Evolutionary conservation across 1,140 invertebrate genomes (phyloP).

Genomic region (Zaprionus taronus): DNA sequence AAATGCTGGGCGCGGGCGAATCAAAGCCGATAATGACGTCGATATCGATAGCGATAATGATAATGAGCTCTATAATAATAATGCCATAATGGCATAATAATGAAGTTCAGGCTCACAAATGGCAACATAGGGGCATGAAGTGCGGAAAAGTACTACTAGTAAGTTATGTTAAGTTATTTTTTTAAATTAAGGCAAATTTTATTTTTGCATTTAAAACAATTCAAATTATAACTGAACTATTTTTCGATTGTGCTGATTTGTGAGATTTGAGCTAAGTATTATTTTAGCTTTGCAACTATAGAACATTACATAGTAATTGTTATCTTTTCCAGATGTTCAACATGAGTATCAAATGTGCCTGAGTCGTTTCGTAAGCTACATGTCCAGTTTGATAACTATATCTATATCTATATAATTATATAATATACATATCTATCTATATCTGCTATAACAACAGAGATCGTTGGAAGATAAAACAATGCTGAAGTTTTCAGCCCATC

Average conservation of each 20-base stretch:
- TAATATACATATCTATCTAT: no score
- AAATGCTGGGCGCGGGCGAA: constrained; percentile 41
- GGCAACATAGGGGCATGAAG: constrained; percentile 5
- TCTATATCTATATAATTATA: no score
- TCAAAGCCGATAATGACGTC: constrained; percentile 19
- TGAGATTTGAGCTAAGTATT: no score
- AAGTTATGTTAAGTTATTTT: not conserved
- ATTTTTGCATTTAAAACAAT: no score
- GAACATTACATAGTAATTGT: not conserved
- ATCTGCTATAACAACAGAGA: not conserved
- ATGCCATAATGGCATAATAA: constrained; percentile 9
- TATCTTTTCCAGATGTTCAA: no score
- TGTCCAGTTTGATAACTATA: not conserved
- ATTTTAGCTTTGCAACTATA: not conserved
- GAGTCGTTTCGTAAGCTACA: no score
- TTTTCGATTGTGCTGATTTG: not conserved
- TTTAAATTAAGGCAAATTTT: no score
- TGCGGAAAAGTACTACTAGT: not conserved
- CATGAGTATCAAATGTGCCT: no score
- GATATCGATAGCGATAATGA: constrained; percentile 11
- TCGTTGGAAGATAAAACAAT: no score
- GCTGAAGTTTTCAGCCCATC: no score
- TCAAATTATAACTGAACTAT: not conserved
- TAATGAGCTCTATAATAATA: not conserved
- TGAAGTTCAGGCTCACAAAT: not conserved